phyloP scores from a whole-genome alignment of 92 coral and sea anemone genomes.

The Virgularia gustaviana region DNA sequence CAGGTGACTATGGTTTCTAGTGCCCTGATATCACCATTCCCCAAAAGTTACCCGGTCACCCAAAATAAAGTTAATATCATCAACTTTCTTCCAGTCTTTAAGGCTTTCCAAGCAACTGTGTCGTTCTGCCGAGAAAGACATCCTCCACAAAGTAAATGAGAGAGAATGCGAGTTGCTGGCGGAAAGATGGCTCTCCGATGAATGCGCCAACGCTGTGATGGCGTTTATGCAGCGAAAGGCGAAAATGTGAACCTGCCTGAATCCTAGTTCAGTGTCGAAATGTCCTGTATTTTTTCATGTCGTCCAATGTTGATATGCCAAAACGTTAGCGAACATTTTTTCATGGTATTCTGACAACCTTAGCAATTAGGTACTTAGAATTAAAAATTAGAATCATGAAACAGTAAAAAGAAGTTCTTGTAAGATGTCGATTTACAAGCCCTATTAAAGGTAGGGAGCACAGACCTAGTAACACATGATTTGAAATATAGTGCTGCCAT shows the following conservation, averaged over 20 bases:
- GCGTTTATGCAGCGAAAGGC: constrained; percentile 81
- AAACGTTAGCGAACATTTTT: neutral
- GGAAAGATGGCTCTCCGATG: constrained; percentile 94
- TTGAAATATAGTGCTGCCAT: too few relatives aligned
- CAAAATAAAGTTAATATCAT: too few relatives aligned
- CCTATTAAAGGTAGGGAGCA: too few relatives aligned
- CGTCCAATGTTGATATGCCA: constrained; percentile 1
- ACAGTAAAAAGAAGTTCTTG: too few relatives aligned
- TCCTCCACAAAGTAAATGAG: constrained; percentile 72
- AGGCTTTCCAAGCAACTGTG: constrained; percentile 82
- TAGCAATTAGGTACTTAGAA: neutral
- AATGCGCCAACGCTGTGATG: constrained; percentile 92
- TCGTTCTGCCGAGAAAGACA: constrained; percentile 66
- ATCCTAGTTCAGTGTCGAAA: neutral
- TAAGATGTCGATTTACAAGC: too few relatives aligned
- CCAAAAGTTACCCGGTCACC: too few relatives aligned
- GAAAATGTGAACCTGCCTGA: neutral
- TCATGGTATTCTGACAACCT: neutral
- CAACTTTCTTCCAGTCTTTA: constrained; percentile 57
- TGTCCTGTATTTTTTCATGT: too few relatives aligned
- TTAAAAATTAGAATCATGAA: neutral
- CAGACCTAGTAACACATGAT: too few relatives aligned
- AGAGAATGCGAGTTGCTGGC: constrained; percentile 76
- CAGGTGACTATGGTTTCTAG: too few relatives aligned
- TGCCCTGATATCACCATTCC: too few relatives aligned